Conservation (phyloP, 1,140 invertebrate genomes). For the Platyscapa corneri region DNA sequence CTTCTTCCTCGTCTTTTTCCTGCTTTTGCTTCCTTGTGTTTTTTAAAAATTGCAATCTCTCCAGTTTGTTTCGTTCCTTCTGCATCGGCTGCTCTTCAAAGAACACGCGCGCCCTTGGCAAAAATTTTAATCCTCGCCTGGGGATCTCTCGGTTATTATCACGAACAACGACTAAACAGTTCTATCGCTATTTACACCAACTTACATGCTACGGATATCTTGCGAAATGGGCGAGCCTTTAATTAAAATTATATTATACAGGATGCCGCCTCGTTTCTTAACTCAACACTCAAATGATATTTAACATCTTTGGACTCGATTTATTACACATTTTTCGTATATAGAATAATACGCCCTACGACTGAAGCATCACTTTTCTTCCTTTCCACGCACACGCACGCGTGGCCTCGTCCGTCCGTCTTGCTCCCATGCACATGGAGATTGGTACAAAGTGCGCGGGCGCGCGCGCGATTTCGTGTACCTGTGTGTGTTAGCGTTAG, state of each 20-base stretch:
- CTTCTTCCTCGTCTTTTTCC: no score
- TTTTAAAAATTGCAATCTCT: slow-evolving; percentile 52
- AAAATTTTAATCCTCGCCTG: slow-evolving; percentile 34
- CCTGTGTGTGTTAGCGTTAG: no score
- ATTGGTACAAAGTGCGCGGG: no score
- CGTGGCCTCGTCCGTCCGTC: no score
- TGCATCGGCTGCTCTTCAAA: background rate
- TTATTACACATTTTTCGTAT: slow-evolving; percentile 71
- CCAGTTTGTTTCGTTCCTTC: slow-evolving; percentile 16
- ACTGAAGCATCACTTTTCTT: background rate
- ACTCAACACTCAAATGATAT: slow-evolving; percentile 67
- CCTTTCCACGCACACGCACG: no score
- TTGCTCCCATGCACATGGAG: no score
- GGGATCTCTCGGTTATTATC: slow-evolving; percentile 48
- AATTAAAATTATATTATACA: slow-evolving; percentile 75
- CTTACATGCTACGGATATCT: slow-evolving; percentile 63
- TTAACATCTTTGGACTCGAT: slow-evolving; percentile 75
- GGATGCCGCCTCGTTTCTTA: slow-evolving; percentile 61
- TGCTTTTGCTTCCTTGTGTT: no score
- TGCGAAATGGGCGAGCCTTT: slow-evolving; percentile 61
- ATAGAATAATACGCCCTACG: slow-evolving; percentile 42
- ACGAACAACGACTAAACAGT: slow-evolving; percentile 56
- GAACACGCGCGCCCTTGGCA: background rate
- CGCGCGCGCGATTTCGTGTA: no score
- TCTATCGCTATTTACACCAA: slow-evolving; percentile 72